Conservation (phyloP, 1,140 invertebrate species). For the Hermetia illucens region DNA sequence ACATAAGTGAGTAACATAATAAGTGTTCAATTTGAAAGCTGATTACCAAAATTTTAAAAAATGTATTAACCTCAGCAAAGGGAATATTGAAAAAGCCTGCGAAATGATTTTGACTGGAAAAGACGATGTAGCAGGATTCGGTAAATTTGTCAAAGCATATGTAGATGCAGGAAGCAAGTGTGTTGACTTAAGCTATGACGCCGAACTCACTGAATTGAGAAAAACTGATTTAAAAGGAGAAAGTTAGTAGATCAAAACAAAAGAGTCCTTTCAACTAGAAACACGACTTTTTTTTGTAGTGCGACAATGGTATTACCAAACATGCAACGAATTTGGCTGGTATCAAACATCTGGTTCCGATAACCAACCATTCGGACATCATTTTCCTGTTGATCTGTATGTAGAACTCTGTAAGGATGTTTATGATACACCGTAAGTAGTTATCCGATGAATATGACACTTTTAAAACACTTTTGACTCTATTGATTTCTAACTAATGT, state of each 20-base stretch:
- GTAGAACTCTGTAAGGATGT: conserved; percentile 47
- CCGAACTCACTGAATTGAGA: conserved; percentile 10
- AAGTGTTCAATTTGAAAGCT: too few species aligned
- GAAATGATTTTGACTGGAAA: conserved; percentile 16
- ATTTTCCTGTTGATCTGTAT: conserved; percentile 39
- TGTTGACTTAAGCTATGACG: conserved; percentile 18
- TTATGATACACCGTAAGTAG: too few species aligned
- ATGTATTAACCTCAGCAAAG: too few species aligned
- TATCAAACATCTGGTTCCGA: conserved; percentile 46
- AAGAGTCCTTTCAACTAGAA: neutral
- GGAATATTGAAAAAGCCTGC: conserved; percentile 21
- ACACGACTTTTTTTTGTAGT: conserved; percentile 11
- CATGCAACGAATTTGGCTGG: conserved; percentile 60
- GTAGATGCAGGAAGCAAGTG: too few species aligned
- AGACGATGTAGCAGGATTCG: conserved; percentile 18
- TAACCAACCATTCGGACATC: conserved; percentile 45
- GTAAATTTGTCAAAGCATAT: conserved; percentile 15
- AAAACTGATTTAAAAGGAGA: conserved; percentile 21
- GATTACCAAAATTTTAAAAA: too few species aligned
- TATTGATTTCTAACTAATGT: conserved; percentile 28
- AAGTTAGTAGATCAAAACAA: conserved; percentile 15
- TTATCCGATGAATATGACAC: too few species aligned
- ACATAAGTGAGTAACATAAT: neutral
- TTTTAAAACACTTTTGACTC: conserved; percentile 31
- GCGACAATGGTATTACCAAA: conserved; percentile 55